These are phyloP conservation scores for Caerostris darwini DNA, from an alignment of 1,140 invertebrate genomes.

Conservation along the genomic window DNA sequence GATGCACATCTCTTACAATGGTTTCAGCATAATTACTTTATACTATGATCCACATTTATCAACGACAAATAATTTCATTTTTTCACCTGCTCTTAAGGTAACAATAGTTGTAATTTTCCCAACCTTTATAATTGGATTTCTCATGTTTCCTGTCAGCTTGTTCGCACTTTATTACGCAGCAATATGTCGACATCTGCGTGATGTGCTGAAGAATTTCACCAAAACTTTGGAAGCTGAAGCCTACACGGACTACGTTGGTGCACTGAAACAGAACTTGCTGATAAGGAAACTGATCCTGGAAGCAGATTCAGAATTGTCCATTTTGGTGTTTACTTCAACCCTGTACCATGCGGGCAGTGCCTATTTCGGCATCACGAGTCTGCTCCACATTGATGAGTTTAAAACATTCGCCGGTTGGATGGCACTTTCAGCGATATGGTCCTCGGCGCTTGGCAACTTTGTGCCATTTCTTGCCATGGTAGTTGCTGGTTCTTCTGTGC, in stretches of 20 bases:
- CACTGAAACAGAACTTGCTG: background rate
- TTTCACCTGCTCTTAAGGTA: background rate
- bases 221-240: background rate
- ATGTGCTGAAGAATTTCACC: background rate
- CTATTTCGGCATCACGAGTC: background rate
- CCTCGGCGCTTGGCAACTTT: background rate
- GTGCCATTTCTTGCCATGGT: background rate
- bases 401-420: background rate
- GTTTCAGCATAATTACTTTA: background rate
- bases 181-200: background rate
- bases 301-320: background rate
- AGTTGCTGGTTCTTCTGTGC: background rate
- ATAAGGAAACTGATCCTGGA: background rate
- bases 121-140: background rate
- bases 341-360: background rate
- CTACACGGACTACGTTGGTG: background rate
- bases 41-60: too few relatives aligned
- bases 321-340: background rate
- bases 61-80: too few relatives aligned
- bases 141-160: background rate
- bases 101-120: background rate
- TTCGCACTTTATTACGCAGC: background rate
- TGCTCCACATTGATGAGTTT: background rate
- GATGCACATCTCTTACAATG: background rate
- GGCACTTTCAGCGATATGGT: background rate